These are phyloP conservation scores for Todus mexicanus DNA, from an alignment of 2,797 vertebrate species.

Conservation along the genomic window DNA sequence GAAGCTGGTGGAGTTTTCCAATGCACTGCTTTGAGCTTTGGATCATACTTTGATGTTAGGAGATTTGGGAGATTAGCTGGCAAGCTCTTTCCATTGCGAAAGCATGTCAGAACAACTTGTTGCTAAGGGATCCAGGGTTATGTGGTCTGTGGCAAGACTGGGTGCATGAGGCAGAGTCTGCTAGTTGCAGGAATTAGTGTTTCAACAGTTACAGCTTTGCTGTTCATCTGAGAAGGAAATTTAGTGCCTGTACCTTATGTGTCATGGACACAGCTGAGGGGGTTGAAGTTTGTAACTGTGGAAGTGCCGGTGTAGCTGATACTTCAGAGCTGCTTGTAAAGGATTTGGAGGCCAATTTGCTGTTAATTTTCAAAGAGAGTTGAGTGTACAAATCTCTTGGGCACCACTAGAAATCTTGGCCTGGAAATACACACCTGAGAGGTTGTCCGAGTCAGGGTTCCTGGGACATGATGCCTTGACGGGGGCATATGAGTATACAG, in stretches of 20 bases:
- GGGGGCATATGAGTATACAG: background rate
- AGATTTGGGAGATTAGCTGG: background rate
- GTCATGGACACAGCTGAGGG: background rate
- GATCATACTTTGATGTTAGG: background rate
- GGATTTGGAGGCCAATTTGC: background rate
- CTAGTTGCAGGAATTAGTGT: background rate
- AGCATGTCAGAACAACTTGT: background rate
- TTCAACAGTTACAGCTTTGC: background rate
- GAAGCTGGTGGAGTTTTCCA: background rate
- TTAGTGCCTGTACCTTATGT: background rate
- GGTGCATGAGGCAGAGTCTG: background rate
- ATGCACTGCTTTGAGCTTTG: background rate
- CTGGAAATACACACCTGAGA: background rate
- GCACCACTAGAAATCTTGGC: background rate
- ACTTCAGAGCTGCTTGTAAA: background rate
- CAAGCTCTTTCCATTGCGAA: background rate
- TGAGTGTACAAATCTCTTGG: background rate
- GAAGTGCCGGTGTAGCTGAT: background rate
- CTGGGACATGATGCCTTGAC: background rate
- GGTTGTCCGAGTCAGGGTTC: background rate
- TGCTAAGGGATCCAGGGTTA: background rate
- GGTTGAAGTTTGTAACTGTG: background rate
- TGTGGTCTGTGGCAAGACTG: background rate
- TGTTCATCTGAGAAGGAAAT: background rate
- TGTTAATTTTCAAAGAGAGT: background rate